Percentiles rank a stretch among this genome's conserved stretches.
phyloP scores from a whole-genome alignment of 2,888 invertebrate species.

The Mimachlamys varia region DNA sequence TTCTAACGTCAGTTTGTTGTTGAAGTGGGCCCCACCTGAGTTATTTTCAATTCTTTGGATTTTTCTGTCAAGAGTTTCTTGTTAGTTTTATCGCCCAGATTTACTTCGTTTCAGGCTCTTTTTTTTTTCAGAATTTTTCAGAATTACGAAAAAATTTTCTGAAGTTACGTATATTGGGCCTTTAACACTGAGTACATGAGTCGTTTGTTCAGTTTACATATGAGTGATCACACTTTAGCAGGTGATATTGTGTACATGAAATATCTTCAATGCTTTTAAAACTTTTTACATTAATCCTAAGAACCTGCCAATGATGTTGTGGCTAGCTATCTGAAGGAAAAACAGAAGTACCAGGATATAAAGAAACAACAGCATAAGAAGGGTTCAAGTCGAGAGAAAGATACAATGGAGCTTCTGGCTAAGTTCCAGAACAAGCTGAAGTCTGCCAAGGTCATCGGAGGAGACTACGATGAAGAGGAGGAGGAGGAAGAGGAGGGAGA shows the following conservation, averaged over 20 bases:
- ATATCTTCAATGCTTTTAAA: no score
- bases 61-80: no score
- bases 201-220: neutral
- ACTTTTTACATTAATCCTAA: constrained; percentile 2
- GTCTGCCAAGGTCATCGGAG: constrained; percentile 83
- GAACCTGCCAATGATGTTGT: constrained; percentile 66
- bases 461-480: constrained; percentile 83
- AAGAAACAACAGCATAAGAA: constrained; percentile 71
- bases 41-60: no score
- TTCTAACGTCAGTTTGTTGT: no score
- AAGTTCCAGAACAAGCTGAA: constrained; percentile 92
- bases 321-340: constrained; percentile 73
- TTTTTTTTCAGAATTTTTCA: no score
- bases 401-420: constrained; percentile 90
- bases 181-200: neutral
- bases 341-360: constrained; percentile 73
- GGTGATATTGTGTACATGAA: neutral
- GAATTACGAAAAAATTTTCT: no score
- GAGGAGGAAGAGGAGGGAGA: constrained; percentile 80
- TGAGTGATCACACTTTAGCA: neutral
- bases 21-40: no score
- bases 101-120: no score
- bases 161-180: no score
- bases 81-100: no score
- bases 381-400: constrained; percentile 72